Base-by-base conservation (phyloP, 2,797 vertebrate genomes). In the Danio kyathit region DNA sequence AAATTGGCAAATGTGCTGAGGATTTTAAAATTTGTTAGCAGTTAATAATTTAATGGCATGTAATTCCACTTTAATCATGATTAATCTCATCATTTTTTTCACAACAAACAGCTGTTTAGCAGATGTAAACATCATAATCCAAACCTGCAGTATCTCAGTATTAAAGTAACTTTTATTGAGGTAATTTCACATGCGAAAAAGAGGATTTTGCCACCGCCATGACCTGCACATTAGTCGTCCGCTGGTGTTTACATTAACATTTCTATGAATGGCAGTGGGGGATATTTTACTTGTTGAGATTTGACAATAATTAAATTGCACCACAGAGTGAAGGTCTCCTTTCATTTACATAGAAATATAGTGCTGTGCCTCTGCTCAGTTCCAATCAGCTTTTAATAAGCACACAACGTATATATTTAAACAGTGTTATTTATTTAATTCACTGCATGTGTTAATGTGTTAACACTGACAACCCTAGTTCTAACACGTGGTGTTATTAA, bases 241-340 rank as follows among this genome's bases (percentile, higher is more conserved):
- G 17, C 65, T 70, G 16, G 67, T 52, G 49, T 70, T 70, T 52
- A 40, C 67, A 52, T 70, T 7, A 40, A 38, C 29, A 70, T 52
- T 70, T 70, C 14, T 70, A 12, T 70, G 29, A 70, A 52, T 70
- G 49, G 10, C 67, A 52, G 16, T 52, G 19, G 29, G 66, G 52
- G 48, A 69, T 69, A 69, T 52, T 70, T 52, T 16, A 48, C 17
- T 21, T 13, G 44, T 21, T 48, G 17, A 70, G 14, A 19, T 52
- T 16, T 52, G 48, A 52, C 48, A 49, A 49, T 49, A 69, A 51
- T 40, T 52, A 41, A 0, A 41, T n/a, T 54, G 51, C 21, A 40
- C 9, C 16, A 63, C 16, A 40, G 6, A 10, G 29, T 40, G 6
- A 52, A 7, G 14, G 8, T 70, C 6, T 17, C 1, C 17, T 38